Base-by-base conservation (phyloP, 2,888 invertebrate genomes). In the Chrysotoxum bicinctum region DNA sequence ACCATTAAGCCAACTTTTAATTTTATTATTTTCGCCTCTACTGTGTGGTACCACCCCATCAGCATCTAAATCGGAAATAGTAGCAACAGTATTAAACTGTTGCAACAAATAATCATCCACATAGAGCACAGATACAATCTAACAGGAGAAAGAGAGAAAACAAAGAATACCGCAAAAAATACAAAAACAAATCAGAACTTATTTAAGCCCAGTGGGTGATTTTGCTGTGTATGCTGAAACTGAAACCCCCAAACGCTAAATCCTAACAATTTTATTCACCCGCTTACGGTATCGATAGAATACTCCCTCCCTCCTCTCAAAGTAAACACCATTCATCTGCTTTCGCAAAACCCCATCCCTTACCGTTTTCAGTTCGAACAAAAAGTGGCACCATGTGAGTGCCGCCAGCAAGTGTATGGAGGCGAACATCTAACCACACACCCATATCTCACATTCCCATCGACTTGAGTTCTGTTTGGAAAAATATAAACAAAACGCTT, bases 51-150 rank as follows among this genome's bases (percentile, higher is more conserved):
- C 19, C 19, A 12, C 48, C 35, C 21, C 26, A 23, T 40, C 10
- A 54, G 40, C 43, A 64, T 66, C 26, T 56, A 35, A 73, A 76
- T 48, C 81, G 73, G 80, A 85, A 77, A 64, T 69, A 66, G 70
- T 52, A 72, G 69, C 69, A 75, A 72, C 60, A 73, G 19, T 68
- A 76, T 60, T 77, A 77, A 85, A 85, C 73, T 81, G 73, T 81
- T 85, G 76, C 81, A 73, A 81, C 73, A 77, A 66, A 77, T 81
- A 73, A 81, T 58, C 81, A 81, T 58, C 68, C 68, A 40, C 62
- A 75, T 68, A 72, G 54, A 45, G 54, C 54, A 76, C 50, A 84
- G 66, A 48, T 64, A 68, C 52, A 16, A 52, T 7, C 40, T 14
- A 32, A 66, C 3, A 26, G 50, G 43, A 70, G 43, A 7, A 58